Evolutionary conservation across 2,888 invertebrate species (phyloP).

Genomic region (Chloroclysta siterata): DNA sequence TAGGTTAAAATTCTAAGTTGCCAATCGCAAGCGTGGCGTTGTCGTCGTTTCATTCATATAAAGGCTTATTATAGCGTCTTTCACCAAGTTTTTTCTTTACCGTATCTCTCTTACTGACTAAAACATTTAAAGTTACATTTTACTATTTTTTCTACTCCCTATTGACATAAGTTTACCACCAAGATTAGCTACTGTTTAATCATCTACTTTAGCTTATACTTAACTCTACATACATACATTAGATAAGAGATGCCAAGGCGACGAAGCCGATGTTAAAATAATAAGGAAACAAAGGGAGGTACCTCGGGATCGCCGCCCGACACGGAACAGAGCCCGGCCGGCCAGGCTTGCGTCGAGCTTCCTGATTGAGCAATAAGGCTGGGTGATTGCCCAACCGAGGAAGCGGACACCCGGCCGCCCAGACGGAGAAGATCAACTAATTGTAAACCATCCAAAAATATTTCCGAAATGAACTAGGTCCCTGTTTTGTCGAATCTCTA

Average conservation of each 20-base stretch:
- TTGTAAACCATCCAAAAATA: slow-evolving; percentile 78
- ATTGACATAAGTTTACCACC: slow-evolving; percentile 85
- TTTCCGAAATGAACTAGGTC: slow-evolving; percentile 78
- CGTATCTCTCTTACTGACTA: slow-evolving; percentile 77
- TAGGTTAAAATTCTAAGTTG: slow-evolving; percentile 77
- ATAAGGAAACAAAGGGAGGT: slow-evolving; percentile 54
- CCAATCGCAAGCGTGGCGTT: slow-evolving; percentile 81
- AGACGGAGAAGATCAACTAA: slow-evolving; percentile 60
- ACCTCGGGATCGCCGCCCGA: slow-evolving; percentile 62
- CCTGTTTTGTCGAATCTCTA: slow-evolving; percentile 75
- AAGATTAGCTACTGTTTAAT: slow-evolving; percentile 73
- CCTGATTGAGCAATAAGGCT: slow-evolving; percentile 90
- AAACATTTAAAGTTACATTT: slow-evolving; percentile 78
- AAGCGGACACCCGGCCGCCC: slow-evolving; percentile 82
- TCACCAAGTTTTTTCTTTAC: slow-evolving; percentile 80
- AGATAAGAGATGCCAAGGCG: slow-evolving; percentile 67
- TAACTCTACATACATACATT: slow-evolving; percentile 85
- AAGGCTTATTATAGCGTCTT: slow-evolving; percentile 83
- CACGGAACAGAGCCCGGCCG: slow-evolving; percentile 69
- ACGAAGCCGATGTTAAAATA: slow-evolving; percentile 56
- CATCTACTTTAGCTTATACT: slow-evolving; percentile 73
- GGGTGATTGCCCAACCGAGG: slow-evolving; percentile 89
- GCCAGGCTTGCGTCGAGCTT: slow-evolving; percentile 74
- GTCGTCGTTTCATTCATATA: slow-evolving; percentile 62
- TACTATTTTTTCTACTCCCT: slow-evolving; percentile 77